Evolutionary conservation across 1,140 invertebrate species (phyloP), one percentile per base, ranked within the genome.

Genomic region (Periplaneta americana): DNA sequence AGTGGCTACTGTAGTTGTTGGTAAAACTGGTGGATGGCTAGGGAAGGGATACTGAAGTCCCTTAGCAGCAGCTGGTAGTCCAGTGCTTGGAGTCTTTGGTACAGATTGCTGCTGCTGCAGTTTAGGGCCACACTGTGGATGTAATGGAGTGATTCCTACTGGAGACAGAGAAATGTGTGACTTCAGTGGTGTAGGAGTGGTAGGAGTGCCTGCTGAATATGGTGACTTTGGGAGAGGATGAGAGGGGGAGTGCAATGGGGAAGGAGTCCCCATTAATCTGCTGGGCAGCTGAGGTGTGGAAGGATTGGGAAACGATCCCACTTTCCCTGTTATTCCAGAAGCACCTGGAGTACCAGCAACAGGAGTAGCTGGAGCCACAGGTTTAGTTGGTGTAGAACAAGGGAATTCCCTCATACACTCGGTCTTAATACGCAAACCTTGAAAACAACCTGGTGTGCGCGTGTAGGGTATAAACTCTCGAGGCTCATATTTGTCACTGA

Each of bases 401-500:
- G 33, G 33, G n/a, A 81, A n/a, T 13, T 34, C 28, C 36, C 37
- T 34, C 33, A 18, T 79, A 22, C 76, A 36, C 34, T 82, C 82
- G 3, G 79, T 81, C 35, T 78, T 82, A 6, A 66, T 75, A 11
- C 80, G 80, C 57, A 82, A 48, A 34, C 48, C 78, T 36, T 77
- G 36, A 37, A 81, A 82, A 79, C 77, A 74, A 39, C 33, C 33
- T n/a, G 36, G n/a, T 10, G 81, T 15, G 28, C 81, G n/a, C n/a
- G 75, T 83, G 13, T 84, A 82, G 13, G 86, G 85, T 35, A 86
- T 79, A 82, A 92, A 93, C 80, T 92, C 92, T 81, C 91, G 91
- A 35, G 94, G 94, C 87, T 96, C 95, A 86, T 96, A 96, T 88
- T 97, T 96, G 84, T 97, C 93, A 85, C 93, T 92, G 84, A 96